phyloP scores from a whole-genome alignment of 2,113 vertebrate genomes.

The Capreolus pygargus region DNA sequence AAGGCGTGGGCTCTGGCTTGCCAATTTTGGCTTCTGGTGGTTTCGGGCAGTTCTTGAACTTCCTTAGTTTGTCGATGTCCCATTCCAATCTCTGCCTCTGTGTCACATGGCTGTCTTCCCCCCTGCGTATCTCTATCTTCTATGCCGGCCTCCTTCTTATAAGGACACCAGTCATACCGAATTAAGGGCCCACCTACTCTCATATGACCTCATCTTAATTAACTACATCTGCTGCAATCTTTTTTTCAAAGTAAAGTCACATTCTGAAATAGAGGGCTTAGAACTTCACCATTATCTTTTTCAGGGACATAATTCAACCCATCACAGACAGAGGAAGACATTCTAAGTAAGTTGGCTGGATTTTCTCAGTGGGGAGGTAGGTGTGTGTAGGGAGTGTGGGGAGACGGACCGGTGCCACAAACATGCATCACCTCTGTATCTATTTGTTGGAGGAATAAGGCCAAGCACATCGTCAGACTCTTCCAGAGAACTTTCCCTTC shows the following conservation, averaged over 20 bases:
- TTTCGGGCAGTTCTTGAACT: not conserved
- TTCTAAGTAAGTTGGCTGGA: not conserved
- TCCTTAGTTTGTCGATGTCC: not conserved
- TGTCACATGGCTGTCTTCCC: not conserved
- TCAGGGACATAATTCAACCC: not conserved
- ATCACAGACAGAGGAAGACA: not conserved
- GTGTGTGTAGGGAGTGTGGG: accelerated
- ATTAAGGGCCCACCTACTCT: not conserved
- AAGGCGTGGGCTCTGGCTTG: not conserved
- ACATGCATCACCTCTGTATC: not conserved
- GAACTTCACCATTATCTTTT: not conserved
- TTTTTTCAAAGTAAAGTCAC: not conserved
- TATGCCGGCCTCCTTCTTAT: not conserved
- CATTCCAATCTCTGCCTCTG: not conserved
- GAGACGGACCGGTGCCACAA: not conserved
- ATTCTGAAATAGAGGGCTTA: not conserved
- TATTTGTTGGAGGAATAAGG: not conserved
- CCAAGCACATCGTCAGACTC: not conserved
- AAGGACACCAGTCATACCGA: not conserved
- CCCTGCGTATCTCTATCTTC: not conserved
- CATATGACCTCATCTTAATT: not conserved
- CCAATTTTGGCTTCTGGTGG: not conserved
- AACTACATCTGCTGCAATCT: not conserved
- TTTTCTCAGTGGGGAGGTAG: not conserved
- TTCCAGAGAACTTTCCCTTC: not conserved